A percentile compares a stretch with the other conserved stretches of the same genome.
These are phyloP conservation scores for Opisthocomus hoazin DNA, from an alignment of 2,113 vertebrate genomes.

Conservation along the genomic window DNA sequence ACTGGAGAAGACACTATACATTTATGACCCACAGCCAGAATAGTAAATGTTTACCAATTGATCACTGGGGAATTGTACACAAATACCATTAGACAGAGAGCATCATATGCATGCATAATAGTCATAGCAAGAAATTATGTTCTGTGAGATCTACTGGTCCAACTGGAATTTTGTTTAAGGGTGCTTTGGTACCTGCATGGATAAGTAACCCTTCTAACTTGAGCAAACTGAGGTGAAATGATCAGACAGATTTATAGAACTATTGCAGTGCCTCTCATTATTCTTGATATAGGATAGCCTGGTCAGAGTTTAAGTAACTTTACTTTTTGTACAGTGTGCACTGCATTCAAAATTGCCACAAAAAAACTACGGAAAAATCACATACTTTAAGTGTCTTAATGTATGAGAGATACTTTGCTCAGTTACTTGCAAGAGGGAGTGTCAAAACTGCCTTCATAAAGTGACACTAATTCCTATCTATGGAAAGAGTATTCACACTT, in stretches of 20 bases:
- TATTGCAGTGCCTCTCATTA: neutral
- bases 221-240: neutral
- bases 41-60: neutral
- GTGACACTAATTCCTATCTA: neutral
- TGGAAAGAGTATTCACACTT: neutral
- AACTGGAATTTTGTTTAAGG: neutral
- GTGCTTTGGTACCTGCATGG: neutral
- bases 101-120: rapidly evolving
- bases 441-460: neutral
- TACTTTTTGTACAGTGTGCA: neutral
- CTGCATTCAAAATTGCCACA: neutral
- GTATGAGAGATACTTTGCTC: neutral
- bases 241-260: neutral
- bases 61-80: neutral
- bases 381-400: neutral
- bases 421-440: neutral
- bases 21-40: neutral
- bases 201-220: neutral
- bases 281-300: neutral
- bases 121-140: neutral
- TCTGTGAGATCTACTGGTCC: neutral
- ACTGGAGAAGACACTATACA: neutral
- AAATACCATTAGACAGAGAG: neutral
- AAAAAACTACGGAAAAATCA: neutral
- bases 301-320: neutral